These are phyloP conservation scores for Drosophila prolongata DNA, from an alignment of 2,888 invertebrate genomes.

Conservation along the genomic window DNA sequence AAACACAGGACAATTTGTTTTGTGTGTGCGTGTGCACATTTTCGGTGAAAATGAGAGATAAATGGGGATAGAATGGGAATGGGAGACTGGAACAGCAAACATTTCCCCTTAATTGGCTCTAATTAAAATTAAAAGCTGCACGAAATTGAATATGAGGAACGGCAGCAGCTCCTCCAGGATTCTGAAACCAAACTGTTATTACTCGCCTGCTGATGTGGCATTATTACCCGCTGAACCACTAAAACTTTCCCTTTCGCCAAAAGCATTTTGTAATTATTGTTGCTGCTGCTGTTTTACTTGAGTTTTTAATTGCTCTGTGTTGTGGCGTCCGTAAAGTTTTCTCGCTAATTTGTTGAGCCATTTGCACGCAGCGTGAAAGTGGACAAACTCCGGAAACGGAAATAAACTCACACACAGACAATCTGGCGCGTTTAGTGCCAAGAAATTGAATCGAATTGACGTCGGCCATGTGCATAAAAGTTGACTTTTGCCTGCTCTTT, in stretches of 20 bases:
- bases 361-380: slow-evolving; percentile 49
- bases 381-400: slow-evolving; percentile 24
- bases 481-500: slow-evolving; percentile 38
- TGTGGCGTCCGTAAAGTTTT: slow-evolving; percentile 55
- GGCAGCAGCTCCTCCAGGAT: slow-evolving; percentile 1
- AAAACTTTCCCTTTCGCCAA: slow-evolving; percentile 29
- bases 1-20: slow-evolving; percentile 66
- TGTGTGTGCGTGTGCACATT: slow-evolving; percentile 65
- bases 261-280: slow-evolving; percentile 33
- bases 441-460: slow-evolving; percentile 62
- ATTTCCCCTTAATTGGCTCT: slow-evolving; percentile 74
- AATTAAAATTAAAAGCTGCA: slow-evolving; percentile 79
- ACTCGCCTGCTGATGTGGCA: slow-evolving; percentile 33
- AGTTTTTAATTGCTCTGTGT: slow-evolving; percentile 65
- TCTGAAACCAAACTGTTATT: slow-evolving; percentile 36
- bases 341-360: slow-evolving; percentile 74
- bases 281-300: slow-evolving; percentile 27
- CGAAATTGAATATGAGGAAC: slow-evolving; percentile 73
- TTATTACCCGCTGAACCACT: slow-evolving; percentile 5
- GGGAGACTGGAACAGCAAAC: slow-evolving; percentile 11
- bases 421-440: slow-evolving; percentile 45
- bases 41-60: slow-evolving; percentile 20
- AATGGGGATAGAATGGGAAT: slow-evolving; percentile 6
- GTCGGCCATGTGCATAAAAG: slow-evolving; percentile 51
- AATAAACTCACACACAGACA: slow-evolving; percentile 14